A percentile compares a stretch with the other conserved stretches of the same genome.
phyloP scores from a whole-genome alignment of 2,797 vertebrate genomes.

The Eulemur rubriventer region DNA sequence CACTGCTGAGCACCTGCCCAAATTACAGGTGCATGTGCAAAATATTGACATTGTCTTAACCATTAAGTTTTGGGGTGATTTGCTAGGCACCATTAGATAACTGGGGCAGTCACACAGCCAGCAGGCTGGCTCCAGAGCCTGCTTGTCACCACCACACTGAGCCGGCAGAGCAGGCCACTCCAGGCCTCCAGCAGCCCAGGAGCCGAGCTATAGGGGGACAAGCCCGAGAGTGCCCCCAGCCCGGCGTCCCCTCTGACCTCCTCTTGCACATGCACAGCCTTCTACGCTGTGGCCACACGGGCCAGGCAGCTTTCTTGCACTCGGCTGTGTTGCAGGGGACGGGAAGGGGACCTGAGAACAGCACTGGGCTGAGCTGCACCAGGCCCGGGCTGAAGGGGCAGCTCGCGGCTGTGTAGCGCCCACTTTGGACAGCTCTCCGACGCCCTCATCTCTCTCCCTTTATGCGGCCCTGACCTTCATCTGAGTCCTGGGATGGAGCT shows the following conservation, averaged over 20 bases:
- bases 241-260: not conserved
- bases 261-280: not conserved
- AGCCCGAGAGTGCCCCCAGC: not conserved
- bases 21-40: rapidly evolving
- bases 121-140: not conserved
- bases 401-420: not conserved
- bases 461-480: too few species aligned
- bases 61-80: not conserved
- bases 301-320: not conserved
- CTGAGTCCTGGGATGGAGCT: not conserved
- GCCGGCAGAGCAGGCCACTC: not conserved
- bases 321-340: not conserved
- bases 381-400: not conserved
- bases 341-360: not conserved
- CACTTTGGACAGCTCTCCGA: not conserved
- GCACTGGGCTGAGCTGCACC: not conserved
- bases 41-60: not conserved
- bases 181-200: rapidly evolving
- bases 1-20: rapidly evolving
- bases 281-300: not conserved
- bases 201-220: not conserved
- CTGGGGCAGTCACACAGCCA: not conserved
- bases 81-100: not conserved
- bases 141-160: not conserved
- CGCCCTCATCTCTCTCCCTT: not conserved